Evolutionary conservation across 2,113 vertebrate species (phyloP), one percentile per base, ranked within the genome.

Genomic region (Actenoides hombroni): DNA sequence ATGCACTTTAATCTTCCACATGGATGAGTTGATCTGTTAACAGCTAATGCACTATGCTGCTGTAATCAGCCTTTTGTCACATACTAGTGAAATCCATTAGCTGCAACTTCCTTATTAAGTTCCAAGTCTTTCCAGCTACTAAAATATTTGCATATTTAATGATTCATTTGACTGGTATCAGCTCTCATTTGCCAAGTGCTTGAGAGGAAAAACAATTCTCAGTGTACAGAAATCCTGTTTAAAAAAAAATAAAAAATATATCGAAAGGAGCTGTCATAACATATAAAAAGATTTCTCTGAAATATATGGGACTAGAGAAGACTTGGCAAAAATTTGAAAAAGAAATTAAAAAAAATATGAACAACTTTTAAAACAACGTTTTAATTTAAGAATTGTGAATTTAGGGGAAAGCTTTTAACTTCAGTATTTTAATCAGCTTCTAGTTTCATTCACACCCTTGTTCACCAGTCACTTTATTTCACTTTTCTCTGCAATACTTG

Each of bases 51-150:
- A 60, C 83, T 64, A 4, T 37, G 73, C 77, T 89, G 48, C 56
- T 17, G 71, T 95, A 92, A 96, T 92, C 96, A 95, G 95, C 83
- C 95, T 98, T 97, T 97, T 97, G 96, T 96, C 97, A 98, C 95
- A 96, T 96, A 97, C 94, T 51, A 97, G 90, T 94, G 96, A 97
- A 96, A 97, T 97, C 96, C 97, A 98, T 97, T 97, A 98, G 95
- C 97, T 88, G 78, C 92, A 91, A 95, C 95, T 93, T 26, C 82
- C 59, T 67, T 44, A 86, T 76, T 80, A 97, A 91, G 92, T 97
- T 97, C 82, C 75, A 93, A 82, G 78, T 90, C 92, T 90, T 96
- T 85, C 64, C 90, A 94, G 93, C 95, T 97, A 95, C 95, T 96
- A 91, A 95, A 96, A 93, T 95, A 95, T 97, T 97, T 97, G 95